Evolutionary conservation across 2,888 invertebrate species (phyloP).

Genomic region (Zygothrica quintamaculata): DNA sequence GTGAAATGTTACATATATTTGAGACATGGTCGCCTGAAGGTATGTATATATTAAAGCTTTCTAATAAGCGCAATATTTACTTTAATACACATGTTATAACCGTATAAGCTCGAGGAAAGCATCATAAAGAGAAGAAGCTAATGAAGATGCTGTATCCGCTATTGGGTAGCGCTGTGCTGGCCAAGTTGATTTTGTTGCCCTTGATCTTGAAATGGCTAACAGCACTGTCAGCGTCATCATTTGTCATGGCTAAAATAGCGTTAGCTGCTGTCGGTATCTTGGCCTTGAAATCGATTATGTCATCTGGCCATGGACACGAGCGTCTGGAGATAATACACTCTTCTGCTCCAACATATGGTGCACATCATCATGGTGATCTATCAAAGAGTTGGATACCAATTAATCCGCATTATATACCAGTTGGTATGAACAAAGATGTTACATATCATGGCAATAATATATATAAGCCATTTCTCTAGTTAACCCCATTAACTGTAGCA

Average conservation of each 20-base stretch:
- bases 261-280: constrained; percentile 78
- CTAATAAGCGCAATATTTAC: not conserved
- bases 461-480: constrained; percentile 74
- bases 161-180: constrained; percentile 87
- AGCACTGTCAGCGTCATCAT: constrained; percentile 87
- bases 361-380: constrained; percentile 57
- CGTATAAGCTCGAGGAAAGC: constrained; percentile 80
- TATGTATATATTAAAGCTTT: constrained; percentile 22
- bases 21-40: constrained; percentile 61
- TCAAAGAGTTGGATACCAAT: constrained; percentile 58
- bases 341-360: constrained; percentile 53
- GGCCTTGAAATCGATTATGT: constrained; percentile 79
- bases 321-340: constrained; percentile 77
- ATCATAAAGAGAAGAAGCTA: constrained; percentile 84
- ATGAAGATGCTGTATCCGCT: constrained; percentile 87
- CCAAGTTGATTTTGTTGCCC: constrained; percentile 89
- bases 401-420: constrained; percentile 66
- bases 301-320: constrained; percentile 56
- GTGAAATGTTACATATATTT: constrained; percentile 32
- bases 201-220: constrained; percentile 89
- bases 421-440: constrained; percentile 58
- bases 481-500: constrained; percentile 4
- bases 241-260: constrained; percentile 83
- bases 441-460: constrained; percentile 37
- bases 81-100: constrained; percentile 5